Evolutionary conservation across 2,797 vertebrate genomes (phyloP), one percentile per base, ranked within the genome.

Genomic region (Characodon lateralis): DNA sequence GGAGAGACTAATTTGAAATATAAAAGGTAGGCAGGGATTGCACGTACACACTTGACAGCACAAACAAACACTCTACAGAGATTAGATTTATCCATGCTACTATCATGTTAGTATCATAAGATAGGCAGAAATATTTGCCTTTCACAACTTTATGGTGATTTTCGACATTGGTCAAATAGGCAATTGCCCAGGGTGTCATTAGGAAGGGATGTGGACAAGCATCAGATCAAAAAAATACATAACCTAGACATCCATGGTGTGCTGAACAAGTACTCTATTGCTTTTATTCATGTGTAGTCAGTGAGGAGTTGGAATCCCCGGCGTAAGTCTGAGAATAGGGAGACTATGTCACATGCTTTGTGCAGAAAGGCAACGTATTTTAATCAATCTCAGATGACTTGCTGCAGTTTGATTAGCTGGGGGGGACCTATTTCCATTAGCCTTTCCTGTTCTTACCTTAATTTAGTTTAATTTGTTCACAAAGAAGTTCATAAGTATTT

Each of bases 1-100:
- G 53, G 74, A 77, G 50, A 77, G 85, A 82, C 85, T 90, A 86
- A 90, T 84, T 91, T 77, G 87, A 87, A 74, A 77, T 73, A 82
- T 81, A 83, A 76, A 35, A 78, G 76, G 73, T 83, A 77, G 77
- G 70, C 82, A 77, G 75, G 78, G 82, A 85, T 86, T 82, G 83
- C 48, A 58, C 58, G 48, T 76, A 22, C 51, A 78, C 10, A 69
- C 71, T 83, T 79, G 86, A 76, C 73, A 56, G 26, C 63, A 43
- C 0, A 53, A 78, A 71, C n/a, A 87, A 81, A 80, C 48, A 61
- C 39, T 39, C 7, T 78, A 35, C 63, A 50, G 50, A 78, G 59
- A 83, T 75, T 73, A 28, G 61, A 78, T 80, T 76, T 14, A 75
- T 66, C n/a, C 2, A n/a, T 41, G 14, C 82, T 71, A 63, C 66